Conservation (phyloP, 2,113 vertebrate genomes). For the Periophthalmodon schlosseri region DNA sequence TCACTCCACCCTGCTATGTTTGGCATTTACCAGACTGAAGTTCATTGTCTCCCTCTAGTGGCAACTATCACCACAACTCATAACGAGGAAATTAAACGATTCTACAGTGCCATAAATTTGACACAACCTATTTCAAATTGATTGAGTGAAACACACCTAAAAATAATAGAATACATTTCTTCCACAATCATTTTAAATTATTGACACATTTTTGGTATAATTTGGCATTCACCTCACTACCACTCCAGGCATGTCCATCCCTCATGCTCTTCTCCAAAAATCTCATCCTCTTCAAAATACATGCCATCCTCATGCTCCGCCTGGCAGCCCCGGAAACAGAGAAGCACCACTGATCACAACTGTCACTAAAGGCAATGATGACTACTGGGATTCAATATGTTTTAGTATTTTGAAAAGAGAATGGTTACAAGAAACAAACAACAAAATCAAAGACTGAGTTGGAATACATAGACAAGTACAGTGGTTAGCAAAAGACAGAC, state of each 20-base stretch:
- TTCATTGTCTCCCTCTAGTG: constrained; percentile 25
- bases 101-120: background rate
- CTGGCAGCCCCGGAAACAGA: constrained; percentile 72
- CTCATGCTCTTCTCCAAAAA: constrained; percentile 73
- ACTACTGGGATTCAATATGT: constrained; percentile 9
- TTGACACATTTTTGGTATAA: constrained; percentile 45
- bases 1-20: background rate
- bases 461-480: constrained; percentile 42
- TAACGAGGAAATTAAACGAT: no score
- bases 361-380: constrained; percentile 31
- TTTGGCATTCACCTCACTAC: constrained; percentile 73
- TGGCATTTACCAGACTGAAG: background rate
- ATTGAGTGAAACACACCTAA: background rate
- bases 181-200: background rate
- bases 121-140: background rate
- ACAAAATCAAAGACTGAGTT: constrained; percentile 32
- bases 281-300: constrained; percentile 76
- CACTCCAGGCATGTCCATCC: constrained; percentile 75
- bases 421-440: constrained; percentile 26
- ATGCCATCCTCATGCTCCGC: constrained; percentile 72
- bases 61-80: background rate
- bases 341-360: constrained; percentile 36
- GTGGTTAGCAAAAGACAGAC: constrained; percentile 44
- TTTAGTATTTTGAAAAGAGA: constrained; percentile 6
- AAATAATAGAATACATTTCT: background rate